Base-by-base conservation (phyloP, 2,113 vertebrate genomes). In the Aleadryas rufinucha region DNA sequence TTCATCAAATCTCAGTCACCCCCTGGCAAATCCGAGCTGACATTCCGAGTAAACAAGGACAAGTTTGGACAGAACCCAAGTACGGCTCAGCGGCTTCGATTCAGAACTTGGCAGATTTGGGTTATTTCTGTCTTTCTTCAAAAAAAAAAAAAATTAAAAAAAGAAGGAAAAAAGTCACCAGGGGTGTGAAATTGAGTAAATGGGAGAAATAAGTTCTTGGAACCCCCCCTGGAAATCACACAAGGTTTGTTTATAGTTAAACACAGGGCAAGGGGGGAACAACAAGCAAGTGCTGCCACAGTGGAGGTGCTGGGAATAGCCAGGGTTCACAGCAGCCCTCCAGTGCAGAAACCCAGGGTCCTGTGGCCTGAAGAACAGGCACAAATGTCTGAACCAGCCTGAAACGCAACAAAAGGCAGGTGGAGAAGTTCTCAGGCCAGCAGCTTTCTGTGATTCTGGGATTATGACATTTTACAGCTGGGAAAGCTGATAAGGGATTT, bases 271-370 rank as follows among this genome's bases (percentile, higher is more conserved):
- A 41, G 26, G 4, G 56, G 56, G 13, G 71, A 49, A 10, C 56
- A 7, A 11, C 16, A 26, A 41, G 63, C 13, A 16, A 37, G 63
- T 7, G 16, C 1, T 27, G 41, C 26, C 78, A 4, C 2, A 14
- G 23, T 0, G 30, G 27, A 65, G 39, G 20, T 9, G 57, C 0
- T 35, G 56, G 7, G 4, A 61, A 21, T 1, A 6, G 13, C 27
- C 66, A 6, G 28, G 6, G 47, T 9, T 77, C 28, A 24, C 53
- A 26, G 13, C 52, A 82, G 42, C 16, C 42, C 83, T 27, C 12
- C 5, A 28, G 28, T 0, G 59, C 57, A 50, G 21, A 26, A 21
- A n/a, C 1, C 4, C 54, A 17, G 33, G 0, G 7, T 10, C 47
- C 61, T 13, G 2, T 1, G 0, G 64, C 33, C 69, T 11, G 0